A percentile compares a stretch with the other conserved stretches of the same genome.
These are phyloP conservation scores for Eueremaeus valkanovi DNA, from an alignment of 2,888 invertebrate species.

Conservation along the genomic window DNA sequence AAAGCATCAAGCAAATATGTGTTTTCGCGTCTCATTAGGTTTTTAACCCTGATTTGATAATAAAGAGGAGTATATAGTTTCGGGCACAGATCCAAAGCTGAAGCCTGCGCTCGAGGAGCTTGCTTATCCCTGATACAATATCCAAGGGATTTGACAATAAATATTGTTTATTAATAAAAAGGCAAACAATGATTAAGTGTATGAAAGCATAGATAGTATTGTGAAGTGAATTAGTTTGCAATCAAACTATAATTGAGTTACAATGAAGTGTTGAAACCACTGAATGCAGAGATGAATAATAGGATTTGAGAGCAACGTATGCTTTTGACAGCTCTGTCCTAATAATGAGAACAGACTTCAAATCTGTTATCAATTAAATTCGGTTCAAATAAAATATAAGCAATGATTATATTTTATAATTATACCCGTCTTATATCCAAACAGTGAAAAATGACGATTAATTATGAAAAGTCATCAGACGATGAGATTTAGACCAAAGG, in stretches of 20 bases:
- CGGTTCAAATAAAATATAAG: not conserved
- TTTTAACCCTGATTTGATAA: no score
- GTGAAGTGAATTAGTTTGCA: not conserved
- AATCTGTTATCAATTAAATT: not conserved
- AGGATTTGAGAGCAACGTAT: not conserved
- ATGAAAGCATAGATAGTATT: not conserved
- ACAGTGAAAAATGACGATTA: not conserved
- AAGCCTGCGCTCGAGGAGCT: no score
- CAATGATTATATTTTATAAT: not conserved
- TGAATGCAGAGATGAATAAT: not conserved
- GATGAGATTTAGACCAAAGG: no score
- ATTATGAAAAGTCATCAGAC: no score
- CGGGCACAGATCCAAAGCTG: no score
- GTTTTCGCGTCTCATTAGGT: no score
- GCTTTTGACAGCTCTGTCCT: not conserved
- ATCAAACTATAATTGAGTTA: not conserved
- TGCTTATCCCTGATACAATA: not conserved
- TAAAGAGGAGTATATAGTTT: no score
- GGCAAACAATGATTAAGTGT: not conserved
- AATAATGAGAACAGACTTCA: not conserved
- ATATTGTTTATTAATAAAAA: not conserved
- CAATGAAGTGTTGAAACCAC: not conserved
- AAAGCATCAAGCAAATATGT: no score
- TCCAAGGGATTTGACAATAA: not conserved
- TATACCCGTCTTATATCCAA: not conserved